Evolutionary conservation across 2,888 invertebrate genomes (phyloP).

Genomic region (Drosophila pullipes): DNA sequence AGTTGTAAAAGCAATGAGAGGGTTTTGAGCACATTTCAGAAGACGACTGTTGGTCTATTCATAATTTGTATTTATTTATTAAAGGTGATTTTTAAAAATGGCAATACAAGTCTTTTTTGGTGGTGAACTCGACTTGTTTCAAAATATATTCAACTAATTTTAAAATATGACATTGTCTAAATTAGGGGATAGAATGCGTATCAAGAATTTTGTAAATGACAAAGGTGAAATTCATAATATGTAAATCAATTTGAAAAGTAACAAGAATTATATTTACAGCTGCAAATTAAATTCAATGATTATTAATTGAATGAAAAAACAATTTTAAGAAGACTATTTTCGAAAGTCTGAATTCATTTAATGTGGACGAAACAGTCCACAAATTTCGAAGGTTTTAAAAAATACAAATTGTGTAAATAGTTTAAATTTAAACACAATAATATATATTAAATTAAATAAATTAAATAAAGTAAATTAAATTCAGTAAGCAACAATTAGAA

Average conservation of each 20-base stretch:
- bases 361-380: background rate
- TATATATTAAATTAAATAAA: background rate
- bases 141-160: background rate
- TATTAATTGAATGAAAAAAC: background rate
- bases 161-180: background rate
- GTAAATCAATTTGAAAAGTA: background rate
- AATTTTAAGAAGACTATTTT: background rate
- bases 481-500: background rate
- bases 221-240: background rate
- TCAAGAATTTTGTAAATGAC: background rate
- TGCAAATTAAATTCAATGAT: background rate
- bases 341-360: background rate
- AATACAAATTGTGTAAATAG: background rate
- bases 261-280: background rate
- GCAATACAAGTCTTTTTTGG: background rate
- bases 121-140: background rate
- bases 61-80: background rate
- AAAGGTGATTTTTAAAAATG: background rate
- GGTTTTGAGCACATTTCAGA: background rate
- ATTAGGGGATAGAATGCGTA: background rate
- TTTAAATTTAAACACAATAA: background rate
- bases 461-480: fast-evolving
- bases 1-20: background rate
- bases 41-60: background rate
- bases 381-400: background rate